Evolutionary conservation across 2,797 vertebrate genomes (phyloP), one percentile per base, ranked within the genome.

Genomic region (Gymnoscopelus microlampas): DNA sequence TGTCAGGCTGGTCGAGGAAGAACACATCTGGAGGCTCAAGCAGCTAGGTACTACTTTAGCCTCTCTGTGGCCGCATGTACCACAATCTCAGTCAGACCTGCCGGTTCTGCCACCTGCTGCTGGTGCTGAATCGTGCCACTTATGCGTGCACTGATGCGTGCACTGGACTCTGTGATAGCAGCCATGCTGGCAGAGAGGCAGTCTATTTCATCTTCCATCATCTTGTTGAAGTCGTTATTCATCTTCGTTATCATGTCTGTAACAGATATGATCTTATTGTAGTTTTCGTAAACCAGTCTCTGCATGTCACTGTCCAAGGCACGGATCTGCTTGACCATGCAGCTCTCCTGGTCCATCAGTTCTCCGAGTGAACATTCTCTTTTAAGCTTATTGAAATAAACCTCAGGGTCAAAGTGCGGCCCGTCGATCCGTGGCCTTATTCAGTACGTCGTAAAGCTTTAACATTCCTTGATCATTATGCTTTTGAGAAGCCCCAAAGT

Each of bases 161-260:
- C 97, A 0, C 97, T 99, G 66, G 98, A 98, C 70, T 97, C 95
- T 0, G 97, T 99, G 89, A 99, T 99, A 0, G 97, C 95, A 0
- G 95, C 92, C 98, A 99, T 99, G 91, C 98, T 99, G n/a, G 96
- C 87, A 0, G 98, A 96, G 81, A 99, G 78, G 15, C 97, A 96
- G 3, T 99, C 98, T 97, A 99, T 99, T 91, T 99, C 98, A 0
- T 98, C 98, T 62, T 99, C 98, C 98, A 99, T 99, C 92, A 97
- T 98, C 80, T 97, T 96, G 85, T 29, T 29, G 26, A 99, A 99
- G 51, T 99, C 98, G 0, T 98, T 98, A 87, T 99, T 99, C 98
- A 98, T 99, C 87, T 98, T 99, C 44, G 97, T 94, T 86, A 99
- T 99, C 5, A 97, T 99, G 88, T 98, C 98, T 99, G 98, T 99